Evolutionary conservation across 2,888 invertebrate species (phyloP).

Genomic region (Osmoderma eremita): DNA sequence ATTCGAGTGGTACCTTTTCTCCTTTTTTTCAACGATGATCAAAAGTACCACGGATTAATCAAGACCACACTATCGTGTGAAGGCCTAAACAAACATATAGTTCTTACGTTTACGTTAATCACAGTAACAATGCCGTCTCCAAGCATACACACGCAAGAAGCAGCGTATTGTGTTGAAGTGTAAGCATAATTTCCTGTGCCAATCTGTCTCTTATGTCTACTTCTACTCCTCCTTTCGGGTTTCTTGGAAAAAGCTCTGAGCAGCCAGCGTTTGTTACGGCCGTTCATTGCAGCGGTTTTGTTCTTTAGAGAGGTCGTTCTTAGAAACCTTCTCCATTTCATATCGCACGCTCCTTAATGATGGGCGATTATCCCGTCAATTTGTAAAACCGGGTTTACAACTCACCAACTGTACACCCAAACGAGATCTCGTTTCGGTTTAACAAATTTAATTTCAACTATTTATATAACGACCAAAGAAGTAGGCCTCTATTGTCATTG

Average conservation of each 20-base stretch:
- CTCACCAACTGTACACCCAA: conserved; percentile 3
- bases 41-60: conserved; percentile 45
- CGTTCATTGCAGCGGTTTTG: conserved; percentile 8
- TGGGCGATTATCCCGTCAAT: conserved; percentile 42
- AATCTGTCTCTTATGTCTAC: conserved; percentile 25
- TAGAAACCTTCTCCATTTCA: conserved; percentile 36
- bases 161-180: conserved; percentile 24
- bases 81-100: conserved; percentile 52
- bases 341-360: conserved; percentile 40
- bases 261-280: conserved; percentile 2
- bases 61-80: conserved; percentile 42
- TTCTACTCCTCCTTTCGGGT: conserved; percentile 16
- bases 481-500: conserved; percentile 6
- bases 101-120: conserved; percentile 49
- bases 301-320: conserved; percentile 26
- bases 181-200: conserved; percentile 35
- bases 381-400: conserved; percentile 33
- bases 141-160: conserved; percentile 2
- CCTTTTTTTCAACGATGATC: neutral
- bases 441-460: conserved; percentile 15
- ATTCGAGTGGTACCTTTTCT: conserved; percentile 33
- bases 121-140: conserved; percentile 36
- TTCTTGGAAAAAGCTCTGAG: conserved; percentile 23
- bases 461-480: neutral
- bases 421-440: conserved; percentile 26